phyloP scores from a whole-genome alignment of 2,797 vertebrate species.

The Tokudaia tokunoshimensis region DNA sequence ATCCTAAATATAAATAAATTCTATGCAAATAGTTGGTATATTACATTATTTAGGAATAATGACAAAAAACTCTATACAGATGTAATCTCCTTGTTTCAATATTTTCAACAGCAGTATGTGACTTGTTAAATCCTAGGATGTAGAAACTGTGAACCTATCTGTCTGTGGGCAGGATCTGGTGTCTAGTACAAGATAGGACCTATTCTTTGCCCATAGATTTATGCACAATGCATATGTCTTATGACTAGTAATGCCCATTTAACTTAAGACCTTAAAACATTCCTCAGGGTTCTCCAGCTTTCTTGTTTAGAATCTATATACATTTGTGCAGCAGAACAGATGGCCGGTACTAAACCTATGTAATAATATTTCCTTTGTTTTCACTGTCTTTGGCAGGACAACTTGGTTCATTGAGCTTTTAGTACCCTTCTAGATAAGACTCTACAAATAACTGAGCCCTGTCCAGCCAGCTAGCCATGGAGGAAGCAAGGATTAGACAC shows the following conservation, averaged over 20 bases:
- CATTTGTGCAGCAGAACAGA: neutral
- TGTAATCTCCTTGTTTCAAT: neutral
- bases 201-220: neutral
- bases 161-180: neutral
- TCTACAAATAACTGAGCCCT: neutral
- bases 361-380: neutral
- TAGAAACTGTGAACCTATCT: neutral
- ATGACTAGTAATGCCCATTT: neutral
- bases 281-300: neutral
- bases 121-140: neutral
- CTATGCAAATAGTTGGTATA: neutral
- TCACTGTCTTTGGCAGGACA: neutral
- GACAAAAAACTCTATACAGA: neutral
- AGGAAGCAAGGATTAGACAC: neutral
- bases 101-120: rapidly evolving
- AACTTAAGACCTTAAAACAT: neutral
- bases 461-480: neutral
- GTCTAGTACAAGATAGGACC: no score
- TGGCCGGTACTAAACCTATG: neutral
- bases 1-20: neutral
- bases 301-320: neutral
- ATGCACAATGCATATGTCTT: neutral
- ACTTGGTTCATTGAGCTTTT: neutral
- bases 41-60: neutral
- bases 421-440: neutral